Evolutionary conservation across 2,113 vertebrate species (phyloP).

Genomic region (Caranx ignobilis): DNA sequence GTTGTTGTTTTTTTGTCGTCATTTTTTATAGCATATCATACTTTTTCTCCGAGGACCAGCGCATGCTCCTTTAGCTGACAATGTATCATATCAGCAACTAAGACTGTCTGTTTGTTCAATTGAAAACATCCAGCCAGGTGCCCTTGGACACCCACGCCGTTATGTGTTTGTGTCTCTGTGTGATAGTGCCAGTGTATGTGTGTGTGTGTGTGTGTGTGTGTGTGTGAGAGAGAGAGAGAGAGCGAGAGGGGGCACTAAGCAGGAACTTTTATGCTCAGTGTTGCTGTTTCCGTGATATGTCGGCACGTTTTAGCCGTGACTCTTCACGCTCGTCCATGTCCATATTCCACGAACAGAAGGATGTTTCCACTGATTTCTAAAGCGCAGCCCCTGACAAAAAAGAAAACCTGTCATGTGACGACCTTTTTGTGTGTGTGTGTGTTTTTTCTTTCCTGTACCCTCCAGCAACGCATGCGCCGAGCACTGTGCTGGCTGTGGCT

Average conservation of each 20-base stretch:
- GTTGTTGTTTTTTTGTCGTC: background rate
- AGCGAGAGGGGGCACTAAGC: background rate
- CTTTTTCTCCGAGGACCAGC: conserved; percentile 14
- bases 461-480: conserved; percentile 72
- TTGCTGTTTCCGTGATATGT: background rate
- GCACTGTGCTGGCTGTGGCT: conserved; percentile 3
- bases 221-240: background rate
- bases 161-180: background rate
- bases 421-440: conserved; percentile 49
- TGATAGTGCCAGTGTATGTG: background rate
- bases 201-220: background rate
- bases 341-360: conserved; percentile 4
- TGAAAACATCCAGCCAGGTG: background rate
- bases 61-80: background rate
- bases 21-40: background rate
- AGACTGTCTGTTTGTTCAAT: background rate
- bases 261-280: conserved; percentile 41
- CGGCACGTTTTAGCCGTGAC: background rate
- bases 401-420: conserved; percentile 73
- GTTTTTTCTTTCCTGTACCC: conserved; percentile 5
- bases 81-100: conserved; percentile 15
- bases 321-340: conserved; percentile 1
- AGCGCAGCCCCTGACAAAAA: conserved; percentile 43
- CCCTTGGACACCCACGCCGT: background rate
- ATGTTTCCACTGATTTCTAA: conserved; percentile 67